These are phyloP conservation scores for Monopterus albus DNA, from an alignment of 2,113 vertebrate species.

Conservation along the genomic window DNA sequence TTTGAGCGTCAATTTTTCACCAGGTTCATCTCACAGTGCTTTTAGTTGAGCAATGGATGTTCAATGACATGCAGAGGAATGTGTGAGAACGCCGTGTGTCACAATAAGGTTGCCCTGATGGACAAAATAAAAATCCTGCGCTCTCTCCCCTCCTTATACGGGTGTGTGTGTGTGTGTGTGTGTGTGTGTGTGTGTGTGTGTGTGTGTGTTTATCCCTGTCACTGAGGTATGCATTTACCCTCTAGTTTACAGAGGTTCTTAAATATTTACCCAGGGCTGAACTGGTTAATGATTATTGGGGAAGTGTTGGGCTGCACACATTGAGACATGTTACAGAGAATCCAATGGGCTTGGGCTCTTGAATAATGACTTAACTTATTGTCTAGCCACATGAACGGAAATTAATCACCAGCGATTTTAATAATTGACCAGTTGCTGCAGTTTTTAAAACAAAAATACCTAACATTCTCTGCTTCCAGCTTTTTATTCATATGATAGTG, in stretches of 20 bases:
- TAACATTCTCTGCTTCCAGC: no score
- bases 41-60: slow-evolving; percentile 19
- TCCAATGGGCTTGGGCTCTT: slow-evolving; percentile 44
- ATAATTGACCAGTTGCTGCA: no score
- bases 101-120: slow-evolving; percentile 78
- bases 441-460: no score
- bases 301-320: slow-evolving; percentile 33
- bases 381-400: no score
- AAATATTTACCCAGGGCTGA: slow-evolving; percentile 69
- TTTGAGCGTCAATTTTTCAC: neutral
- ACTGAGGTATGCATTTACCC: slow-evolving; percentile 52
- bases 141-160: no score
- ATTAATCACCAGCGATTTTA: no score
- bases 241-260: slow-evolving; percentile 58
- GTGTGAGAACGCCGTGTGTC: slow-evolving; percentile 54
- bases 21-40: neutral
- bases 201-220: slow-evolving; percentile 13
- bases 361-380: no score
- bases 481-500: no score
- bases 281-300: slow-evolving; percentile 79
- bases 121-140: no score
- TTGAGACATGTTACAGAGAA: slow-evolving; percentile 8
- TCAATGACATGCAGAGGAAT: slow-evolving; percentile 50
- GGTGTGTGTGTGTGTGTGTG: no score
- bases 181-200: neutral